Base-by-base conservation (phyloP, 2,797 vertebrate genomes). In the Clamator glandarius region DNA sequence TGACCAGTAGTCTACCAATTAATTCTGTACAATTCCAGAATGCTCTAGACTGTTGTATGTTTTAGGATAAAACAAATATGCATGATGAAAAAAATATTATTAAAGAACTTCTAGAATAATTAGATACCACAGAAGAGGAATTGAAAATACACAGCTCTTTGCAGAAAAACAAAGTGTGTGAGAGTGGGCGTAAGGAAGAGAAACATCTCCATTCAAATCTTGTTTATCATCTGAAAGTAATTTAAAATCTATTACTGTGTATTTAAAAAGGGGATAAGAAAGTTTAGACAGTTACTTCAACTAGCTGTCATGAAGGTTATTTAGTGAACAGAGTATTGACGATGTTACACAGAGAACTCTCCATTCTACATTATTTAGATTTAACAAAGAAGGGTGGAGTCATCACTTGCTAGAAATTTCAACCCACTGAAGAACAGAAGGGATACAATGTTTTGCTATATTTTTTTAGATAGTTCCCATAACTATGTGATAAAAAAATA, bases 261-360 rank as follows among this genome's bases (percentile, higher is more conserved):
- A 12, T 84, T 90, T 94, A 76, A 94, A 89, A 95, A n/a, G 9
- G 24, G 44, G 29, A 50, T 58, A 85, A 91, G 61, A 87, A 87
- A 61, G 6, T 93, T 94, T 66, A 84, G 78, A 51, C 58, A 93
- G 76, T 73, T 84, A 81, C 31, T 94, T 84, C 4, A 5, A 77
- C 62, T 55, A 82, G 36, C 33, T 95, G 51, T 80, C 69, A 73
- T 73, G 33, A 90, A 76, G 46, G 24, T 63, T 73, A 68, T 78
- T 93, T 83, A 84, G 50, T 67, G 66, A 93, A 80, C 51, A 94
- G 73, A 88, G 70, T 83, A 62, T 89, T 75, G 28, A 74, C 0
- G 3, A 74, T 64, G 62, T 73, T 74, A 79, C 36, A 39, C 12
- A 12, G 39, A 92, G n/a, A 76, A 70, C 42, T 78, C 64, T 81